A percentile compares a stretch with the other conserved stretches of the same genome.
These are phyloP conservation scores for Lochmaea crataegi DNA, from an alignment of 2,888 invertebrate genomes.

Conservation along the genomic window DNA sequence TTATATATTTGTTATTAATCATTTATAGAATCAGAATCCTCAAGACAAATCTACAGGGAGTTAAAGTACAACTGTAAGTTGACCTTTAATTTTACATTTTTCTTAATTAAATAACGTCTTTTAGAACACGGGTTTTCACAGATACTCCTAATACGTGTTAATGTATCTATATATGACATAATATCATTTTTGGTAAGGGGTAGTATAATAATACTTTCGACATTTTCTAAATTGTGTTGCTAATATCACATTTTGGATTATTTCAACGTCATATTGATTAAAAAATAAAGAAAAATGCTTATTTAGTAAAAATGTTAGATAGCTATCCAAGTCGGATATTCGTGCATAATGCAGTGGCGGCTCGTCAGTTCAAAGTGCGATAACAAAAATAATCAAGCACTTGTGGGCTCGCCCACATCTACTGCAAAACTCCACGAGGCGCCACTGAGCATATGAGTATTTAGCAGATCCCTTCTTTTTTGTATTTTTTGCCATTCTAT, in stretches of 20 bases:
- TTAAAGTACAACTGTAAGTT: background rate
- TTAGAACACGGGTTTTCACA: background rate
- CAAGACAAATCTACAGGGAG: no score
- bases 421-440: no score
- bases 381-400: no score
- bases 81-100: background rate
- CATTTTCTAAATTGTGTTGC: background rate
- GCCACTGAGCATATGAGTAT: no score
- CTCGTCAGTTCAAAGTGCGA: no score
- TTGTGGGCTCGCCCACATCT: no score
- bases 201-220: background rate
- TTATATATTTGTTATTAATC: no score
- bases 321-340: background rate
- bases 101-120: background rate
- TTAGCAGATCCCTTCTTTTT: no score
- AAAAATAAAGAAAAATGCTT: no score
- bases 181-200: background rate
- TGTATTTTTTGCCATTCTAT: no score
- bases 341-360: no score
- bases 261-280: background rate
- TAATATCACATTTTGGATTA: slow-evolving; percentile 10
- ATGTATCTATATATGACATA: slow-evolving; percentile 13
- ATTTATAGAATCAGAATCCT: no score
- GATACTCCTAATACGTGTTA: background rate
- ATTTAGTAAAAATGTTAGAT: background rate